Evolutionary conservation across 2,113 vertebrate genomes (phyloP).

Genomic region (Ivindomyrus marchei): DNA sequence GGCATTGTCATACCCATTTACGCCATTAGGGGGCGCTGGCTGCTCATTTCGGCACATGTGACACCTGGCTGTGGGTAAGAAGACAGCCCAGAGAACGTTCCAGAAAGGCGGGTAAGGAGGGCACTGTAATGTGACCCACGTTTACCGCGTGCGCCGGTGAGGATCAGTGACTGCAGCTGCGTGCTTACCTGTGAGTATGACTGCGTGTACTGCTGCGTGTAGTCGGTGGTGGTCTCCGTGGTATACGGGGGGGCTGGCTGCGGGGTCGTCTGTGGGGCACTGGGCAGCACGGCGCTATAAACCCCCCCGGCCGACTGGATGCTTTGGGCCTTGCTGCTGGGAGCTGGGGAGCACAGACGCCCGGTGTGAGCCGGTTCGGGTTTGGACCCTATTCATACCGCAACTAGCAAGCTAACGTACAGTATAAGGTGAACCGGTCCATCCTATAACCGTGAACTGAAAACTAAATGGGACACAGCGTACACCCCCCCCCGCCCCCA

Average conservation of each 20-base stretch:
- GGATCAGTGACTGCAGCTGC: background rate
- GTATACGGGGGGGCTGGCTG: constrained; percentile 57
- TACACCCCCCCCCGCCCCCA: background rate
- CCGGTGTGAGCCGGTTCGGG: background rate
- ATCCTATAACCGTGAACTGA: background rate
- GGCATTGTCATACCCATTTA: background rate
- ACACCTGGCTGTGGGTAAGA: background rate
- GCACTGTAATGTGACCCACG: background rate
- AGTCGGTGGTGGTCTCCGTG: constrained; percentile 65
- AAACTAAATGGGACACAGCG: background rate
- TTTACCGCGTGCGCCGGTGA: background rate
- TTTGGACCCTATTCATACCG: background rate
- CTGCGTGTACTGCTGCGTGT: constrained; percentile 71
- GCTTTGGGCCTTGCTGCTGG: constrained; percentile 64
- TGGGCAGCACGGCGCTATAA: constrained; percentile 56
- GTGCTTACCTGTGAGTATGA: constrained; percentile 63
- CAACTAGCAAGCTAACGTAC: background rate
- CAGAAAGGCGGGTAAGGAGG: background rate
- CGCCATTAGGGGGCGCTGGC: background rate
- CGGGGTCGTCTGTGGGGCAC: constrained; percentile 63
- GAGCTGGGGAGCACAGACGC: constrained; percentile 41
- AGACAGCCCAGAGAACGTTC: background rate
- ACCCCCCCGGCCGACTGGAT: constrained; percentile 55
- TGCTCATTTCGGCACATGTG: background rate
- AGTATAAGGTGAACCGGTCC: background rate